Conservation (phyloP, 1,140 invertebrate species). For the Archivesica marissinica region DNA sequence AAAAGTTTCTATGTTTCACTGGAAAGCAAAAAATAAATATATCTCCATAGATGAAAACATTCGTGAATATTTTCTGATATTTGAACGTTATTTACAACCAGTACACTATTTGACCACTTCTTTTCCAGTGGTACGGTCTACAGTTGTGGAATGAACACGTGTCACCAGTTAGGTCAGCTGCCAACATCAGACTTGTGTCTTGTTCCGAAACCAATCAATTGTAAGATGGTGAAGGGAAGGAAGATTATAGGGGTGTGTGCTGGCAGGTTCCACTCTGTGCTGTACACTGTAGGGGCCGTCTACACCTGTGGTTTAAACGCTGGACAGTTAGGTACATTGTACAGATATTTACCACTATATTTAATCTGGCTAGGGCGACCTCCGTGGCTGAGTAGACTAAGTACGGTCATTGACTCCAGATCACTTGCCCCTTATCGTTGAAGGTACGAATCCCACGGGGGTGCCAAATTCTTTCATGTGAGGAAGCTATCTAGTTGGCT, state of each 20-base stretch:
- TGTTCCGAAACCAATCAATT: conserved; percentile 84
- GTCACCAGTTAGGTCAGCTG: conserved; percentile 88
- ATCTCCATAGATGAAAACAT: too few species aligned
- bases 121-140: conserved; percentile 85
- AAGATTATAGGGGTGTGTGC: conserved; percentile 86
- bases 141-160: conserved; percentile 88
- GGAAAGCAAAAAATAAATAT: too few species aligned
- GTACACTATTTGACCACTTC: too few species aligned
- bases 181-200: conserved; percentile 84
- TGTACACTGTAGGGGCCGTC: conserved; percentile 86
- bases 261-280: conserved; percentile 88
- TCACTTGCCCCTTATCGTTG: too few species aligned
- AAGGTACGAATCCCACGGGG: too few species aligned
- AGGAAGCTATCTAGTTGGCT: too few species aligned
- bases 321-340: conserved; percentile 89
- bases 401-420: too few species aligned
- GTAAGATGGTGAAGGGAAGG: conserved; percentile 77
- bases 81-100: not conserved
- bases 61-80: too few species aligned
- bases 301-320: conserved; percentile 90
- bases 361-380: too few species aligned
- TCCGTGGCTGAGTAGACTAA: too few species aligned
- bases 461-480: too few species aligned
- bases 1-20: not conserved
- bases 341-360: too few species aligned